These are phyloP conservation scores for Cyrtodaria siliqua DNA, from an alignment of 2,888 invertebrate genomes.

Conservation along the genomic window DNA sequence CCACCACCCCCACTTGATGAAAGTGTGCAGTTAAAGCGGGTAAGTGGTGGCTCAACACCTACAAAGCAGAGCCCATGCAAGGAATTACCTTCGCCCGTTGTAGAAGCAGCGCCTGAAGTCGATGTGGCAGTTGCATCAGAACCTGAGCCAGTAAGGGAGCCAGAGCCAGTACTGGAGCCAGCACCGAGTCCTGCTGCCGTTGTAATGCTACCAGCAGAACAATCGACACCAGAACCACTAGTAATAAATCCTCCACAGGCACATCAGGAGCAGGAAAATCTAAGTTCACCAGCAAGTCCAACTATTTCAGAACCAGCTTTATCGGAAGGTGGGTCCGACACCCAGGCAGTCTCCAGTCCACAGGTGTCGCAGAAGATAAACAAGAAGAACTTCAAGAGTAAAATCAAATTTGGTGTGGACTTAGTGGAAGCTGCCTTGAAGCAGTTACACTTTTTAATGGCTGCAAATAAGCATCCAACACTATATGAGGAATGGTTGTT, in stretches of 20 bases:
- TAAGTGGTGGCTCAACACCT: constrained; percentile 62
- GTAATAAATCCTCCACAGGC: constrained; percentile 2
- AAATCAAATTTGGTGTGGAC: constrained; percentile 66
- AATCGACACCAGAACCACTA: neutral
- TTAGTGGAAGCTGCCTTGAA: constrained; percentile 64
- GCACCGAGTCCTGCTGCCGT: neutral
- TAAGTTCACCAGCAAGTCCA: constrained; percentile 50
- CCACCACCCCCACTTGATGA: constrained; percentile 67
- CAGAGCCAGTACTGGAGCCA: constrained; percentile 8
- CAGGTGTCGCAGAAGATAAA: constrained; percentile 62
- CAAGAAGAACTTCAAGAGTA: constrained; percentile 65
- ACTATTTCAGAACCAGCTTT: constrained; percentile 30
- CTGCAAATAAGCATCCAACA: constrained; percentile 71
- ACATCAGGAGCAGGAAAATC: constrained; percentile 9
- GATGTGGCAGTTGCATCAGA: constrained; percentile 25
- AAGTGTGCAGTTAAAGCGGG: constrained; percentile 57
- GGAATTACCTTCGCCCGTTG: constrained; percentile 44
- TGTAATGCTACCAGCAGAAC: neutral
- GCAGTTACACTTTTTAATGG: constrained; percentile 77
- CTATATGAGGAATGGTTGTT: constrained; percentile 83
- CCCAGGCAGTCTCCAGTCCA: constrained; percentile 40
- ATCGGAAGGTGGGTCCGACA: constrained; percentile 34
- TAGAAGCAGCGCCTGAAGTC: constrained; percentile 26
- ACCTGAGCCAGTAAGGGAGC: constrained; percentile 18
- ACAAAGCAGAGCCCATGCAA: constrained; percentile 57